A percentile compares a stretch with the other conserved stretches of the same genome.
phyloP scores from a whole-genome alignment of 2,888 invertebrate species.

The Scaptomyza tumidula region DNA sequence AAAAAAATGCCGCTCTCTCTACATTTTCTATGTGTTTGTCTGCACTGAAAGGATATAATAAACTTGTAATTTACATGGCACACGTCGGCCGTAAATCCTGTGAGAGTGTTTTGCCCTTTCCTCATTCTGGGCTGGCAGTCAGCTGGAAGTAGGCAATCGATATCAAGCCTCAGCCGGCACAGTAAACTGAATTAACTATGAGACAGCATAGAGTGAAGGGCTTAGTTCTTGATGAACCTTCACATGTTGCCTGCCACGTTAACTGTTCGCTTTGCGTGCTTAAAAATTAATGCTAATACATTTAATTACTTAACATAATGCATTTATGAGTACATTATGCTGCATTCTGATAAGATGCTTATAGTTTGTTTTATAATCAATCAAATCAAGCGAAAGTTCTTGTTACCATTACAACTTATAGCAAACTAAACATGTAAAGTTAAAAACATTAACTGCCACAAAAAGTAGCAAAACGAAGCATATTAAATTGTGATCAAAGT shows the following conservation, averaged over 20 bases:
- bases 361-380: background rate
- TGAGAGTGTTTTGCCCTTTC: slow-evolving; percentile 45
- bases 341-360: slow-evolving; percentile 25
- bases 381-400: background rate
- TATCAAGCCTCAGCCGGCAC: slow-evolving; percentile 42
- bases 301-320: slow-evolving; percentile 45
- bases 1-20: slow-evolving; percentile 16
- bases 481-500: slow-evolving; percentile 33
- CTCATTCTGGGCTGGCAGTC: slow-evolving; percentile 52
- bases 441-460: slow-evolving; percentile 3
- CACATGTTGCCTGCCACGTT: slow-evolving; percentile 23
- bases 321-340: slow-evolving; percentile 22
- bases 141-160: slow-evolving; percentile 68
- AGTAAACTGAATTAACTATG: slow-evolving; percentile 67
- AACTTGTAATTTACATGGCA: slow-evolving; percentile 71
- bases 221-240: slow-evolving; percentile 5
- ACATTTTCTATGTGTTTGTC: background rate
- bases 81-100: slow-evolving; percentile 61
- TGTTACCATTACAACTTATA: too few species aligned
- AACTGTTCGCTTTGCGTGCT: slow-evolving; percentile 27
- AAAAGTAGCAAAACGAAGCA: slow-evolving; percentile 11
- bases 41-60: slow-evolving; percentile 60
- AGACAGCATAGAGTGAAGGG: slow-evolving; percentile 1
- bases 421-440: background rate
- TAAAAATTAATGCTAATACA: slow-evolving; percentile 54